Base-by-base conservation (phyloP, 2,888 invertebrate genomes). In the Netelia melanura region DNA sequence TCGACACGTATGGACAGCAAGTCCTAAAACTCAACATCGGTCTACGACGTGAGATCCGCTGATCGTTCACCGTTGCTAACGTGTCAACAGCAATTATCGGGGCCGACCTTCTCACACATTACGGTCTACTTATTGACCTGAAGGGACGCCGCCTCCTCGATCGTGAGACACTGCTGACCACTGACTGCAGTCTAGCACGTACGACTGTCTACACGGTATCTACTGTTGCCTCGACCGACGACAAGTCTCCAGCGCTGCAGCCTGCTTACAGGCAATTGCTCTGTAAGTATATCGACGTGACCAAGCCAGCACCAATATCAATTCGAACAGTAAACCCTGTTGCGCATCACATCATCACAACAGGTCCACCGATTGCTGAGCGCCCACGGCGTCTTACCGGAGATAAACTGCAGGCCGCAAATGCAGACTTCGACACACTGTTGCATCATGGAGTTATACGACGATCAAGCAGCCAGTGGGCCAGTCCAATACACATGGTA, bases 21-120 rank as follows among this genome's bases (percentile, higher is more conserved):
- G 9, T 11, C 9, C 21, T 58, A 1, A 23, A 11, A 21, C 23
- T 58, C 9, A 58, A 21, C 58, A 58, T 58, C 3, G 58, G 23
- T 2, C 23, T 21, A 25, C 58, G 58, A 23, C 23, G 58, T 2
- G 58, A 58, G 2, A 58, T 58, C 11, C 23, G 58, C 11, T 81
- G 86, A 78, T 30, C 72, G 5, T 86, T 86, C 23, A 80, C 64
- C 71, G 74, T 86, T n/a, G 83, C 86, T 0, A 74, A 81, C 21
- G 75, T 70, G 0, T 52, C 77, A 38, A 30, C 86, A 8, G 68
- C 81, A 5, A 56, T 86, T 9, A 83, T 86, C 2, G 83, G 79
- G 9, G 84, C 81, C 0, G 83, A 86, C 76, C 58, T 86, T 17
- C 48, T 86, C 44, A 54, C 38, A 11, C 58, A 78, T 17, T 78